Evolutionary conservation across 2,888 invertebrate species (phyloP).

Genomic region (Mayetiola destructor): DNA sequence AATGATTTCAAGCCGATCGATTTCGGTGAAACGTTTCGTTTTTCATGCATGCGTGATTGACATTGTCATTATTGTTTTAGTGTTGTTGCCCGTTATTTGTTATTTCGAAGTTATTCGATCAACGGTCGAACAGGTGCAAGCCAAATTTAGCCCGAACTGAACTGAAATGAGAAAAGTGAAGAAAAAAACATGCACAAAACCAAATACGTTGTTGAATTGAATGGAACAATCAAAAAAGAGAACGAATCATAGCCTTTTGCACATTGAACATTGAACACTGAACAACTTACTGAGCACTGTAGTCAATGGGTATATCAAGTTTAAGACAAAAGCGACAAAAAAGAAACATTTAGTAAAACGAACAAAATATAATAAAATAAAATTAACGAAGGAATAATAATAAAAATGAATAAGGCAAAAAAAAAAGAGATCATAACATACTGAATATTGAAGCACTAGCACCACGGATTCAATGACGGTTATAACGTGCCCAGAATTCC

Average conservation of each 20-base stretch:
- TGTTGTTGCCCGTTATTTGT: conserved; percentile 10
- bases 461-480: neutral
- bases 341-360: neutral
- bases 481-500: conserved; percentile 1
- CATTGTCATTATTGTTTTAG: conserved; percentile 8
- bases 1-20: neutral
- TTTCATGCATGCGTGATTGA: conserved; percentile 10
- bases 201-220: too few species aligned
- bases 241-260: neutral
- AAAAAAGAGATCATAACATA: too few species aligned
- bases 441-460: too few species aligned
- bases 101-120: conserved; percentile 8
- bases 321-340: neutral
- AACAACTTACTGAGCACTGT: too few species aligned
- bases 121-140: conserved; percentile 5
- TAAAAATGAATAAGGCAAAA: too few species aligned
- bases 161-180: conserved; percentile 6
- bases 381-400: neutral
- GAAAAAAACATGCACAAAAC: neutral
- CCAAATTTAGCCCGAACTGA: conserved; percentile 1
- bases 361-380: neutral
- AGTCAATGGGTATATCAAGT: too few species aligned
- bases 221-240: conserved; percentile 8
- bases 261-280: neutral
- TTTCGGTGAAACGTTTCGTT: neutral